phyloP scores from a whole-genome alignment of 2,113 vertebrate genomes.

The Chroicocephalus ridibundus region DNA sequence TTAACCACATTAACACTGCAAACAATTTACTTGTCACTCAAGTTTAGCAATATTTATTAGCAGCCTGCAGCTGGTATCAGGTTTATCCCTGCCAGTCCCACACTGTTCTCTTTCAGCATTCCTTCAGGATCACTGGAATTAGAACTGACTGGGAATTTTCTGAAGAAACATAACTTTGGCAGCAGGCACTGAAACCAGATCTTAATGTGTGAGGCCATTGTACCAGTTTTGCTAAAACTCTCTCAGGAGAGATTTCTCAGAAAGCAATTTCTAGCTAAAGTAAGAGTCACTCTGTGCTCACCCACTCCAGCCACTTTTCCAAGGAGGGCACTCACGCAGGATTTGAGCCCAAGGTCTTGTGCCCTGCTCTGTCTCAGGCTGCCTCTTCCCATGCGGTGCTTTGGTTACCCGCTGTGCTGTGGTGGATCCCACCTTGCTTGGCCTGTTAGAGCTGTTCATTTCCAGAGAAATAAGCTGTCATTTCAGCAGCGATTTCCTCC shows the following conservation, averaged over 20 bases:
- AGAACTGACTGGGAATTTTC: conserved; percentile 31
- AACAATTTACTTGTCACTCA: not conserved
- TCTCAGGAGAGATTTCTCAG: not conserved
- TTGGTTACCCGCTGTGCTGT: not conserved
- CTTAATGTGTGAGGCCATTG: not conserved
- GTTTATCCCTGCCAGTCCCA: not conserved
- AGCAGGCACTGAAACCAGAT: not conserved
- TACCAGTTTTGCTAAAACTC: not conserved
- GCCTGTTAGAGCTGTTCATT: not conserved
- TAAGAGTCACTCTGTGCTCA: not conserved
- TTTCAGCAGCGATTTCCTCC: not conserved
- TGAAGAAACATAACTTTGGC: conserved; percentile 38
- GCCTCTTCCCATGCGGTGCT: not conserved
- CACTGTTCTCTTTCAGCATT: conserved; percentile 31
- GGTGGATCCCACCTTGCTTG: not conserved
- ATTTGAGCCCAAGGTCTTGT: not conserved
- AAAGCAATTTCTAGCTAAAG: not conserved
- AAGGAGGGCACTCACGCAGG: not conserved
- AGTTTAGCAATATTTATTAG: not conserved
- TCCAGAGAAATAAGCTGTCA: not conserved
- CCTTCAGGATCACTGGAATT: conserved; percentile 10
- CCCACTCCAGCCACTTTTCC: not conserved
- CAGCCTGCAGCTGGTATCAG: not conserved
- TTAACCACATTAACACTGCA: not conserved
- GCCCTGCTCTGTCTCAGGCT: not conserved